Evolutionary conservation across 2,888 invertebrate species (phyloP).

Genomic region (Nebria salina): DNA sequence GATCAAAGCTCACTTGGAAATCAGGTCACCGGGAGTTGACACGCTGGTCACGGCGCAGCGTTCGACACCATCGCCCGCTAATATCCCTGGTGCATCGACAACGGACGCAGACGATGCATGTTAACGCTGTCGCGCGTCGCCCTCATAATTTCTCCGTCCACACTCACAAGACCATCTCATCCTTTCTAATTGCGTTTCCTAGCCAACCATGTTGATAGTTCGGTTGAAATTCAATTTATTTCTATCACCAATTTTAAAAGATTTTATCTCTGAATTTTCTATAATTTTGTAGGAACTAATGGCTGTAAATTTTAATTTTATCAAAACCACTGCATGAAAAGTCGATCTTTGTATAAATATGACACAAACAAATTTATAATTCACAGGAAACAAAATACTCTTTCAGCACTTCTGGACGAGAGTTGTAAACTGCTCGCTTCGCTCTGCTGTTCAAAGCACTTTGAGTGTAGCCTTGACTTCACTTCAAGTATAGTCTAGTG

Average conservation of each 20-base stretch:
- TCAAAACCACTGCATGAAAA: no score
- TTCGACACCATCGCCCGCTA: slow-evolving; percentile 9
- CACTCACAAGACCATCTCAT: slow-evolving; percentile 14
- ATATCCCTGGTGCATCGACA: slow-evolving; percentile 26
- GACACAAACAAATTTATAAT: no score
- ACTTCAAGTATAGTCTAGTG: no score
- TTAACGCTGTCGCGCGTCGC: slow-evolving; percentile 9
- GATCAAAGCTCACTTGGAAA: neutral
- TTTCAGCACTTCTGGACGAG: no score
- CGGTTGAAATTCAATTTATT: neutral
- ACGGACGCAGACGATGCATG: slow-evolving; percentile 16
- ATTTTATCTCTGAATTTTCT: neutral
- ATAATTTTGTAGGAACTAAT: no score
- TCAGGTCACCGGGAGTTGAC: slow-evolving; percentile 31
- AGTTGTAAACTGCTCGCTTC: no score
- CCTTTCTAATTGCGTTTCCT: slow-evolving; percentile 4
- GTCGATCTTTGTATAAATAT: no score
- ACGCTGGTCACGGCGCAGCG: slow-evolving; percentile 23
- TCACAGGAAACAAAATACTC: no score
- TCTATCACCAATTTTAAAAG: neutral
- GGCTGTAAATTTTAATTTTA: no score
- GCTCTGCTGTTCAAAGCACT: no score
- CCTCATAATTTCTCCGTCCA: slow-evolving; percentile 16
- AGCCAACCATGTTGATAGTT: neutral
- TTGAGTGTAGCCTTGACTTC: no score